These are phyloP conservation scores for Ormyrus thymus DNA, from an alignment of 2,888 invertebrate genomes.

Conservation along the genomic window DNA sequence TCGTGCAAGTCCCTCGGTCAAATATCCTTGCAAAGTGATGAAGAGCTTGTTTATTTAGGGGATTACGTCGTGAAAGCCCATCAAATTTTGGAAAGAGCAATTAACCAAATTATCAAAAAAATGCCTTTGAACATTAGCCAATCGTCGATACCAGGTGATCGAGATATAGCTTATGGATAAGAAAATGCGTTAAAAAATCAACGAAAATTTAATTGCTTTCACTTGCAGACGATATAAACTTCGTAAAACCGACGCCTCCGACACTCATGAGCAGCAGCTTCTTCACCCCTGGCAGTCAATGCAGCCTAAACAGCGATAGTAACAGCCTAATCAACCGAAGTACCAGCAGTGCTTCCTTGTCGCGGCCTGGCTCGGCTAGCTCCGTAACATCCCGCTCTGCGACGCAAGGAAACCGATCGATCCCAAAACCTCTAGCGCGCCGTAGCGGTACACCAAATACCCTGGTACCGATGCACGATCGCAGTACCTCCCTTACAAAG, in stretches of 20 bases:
- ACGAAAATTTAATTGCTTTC: too few species aligned
- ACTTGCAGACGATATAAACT: constrained; percentile 22
- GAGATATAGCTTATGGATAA: too few species aligned
- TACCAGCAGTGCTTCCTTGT: constrained; percentile 5
- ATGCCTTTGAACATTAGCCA: constrained; percentile 42
- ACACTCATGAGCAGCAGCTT: constrained; percentile 48
- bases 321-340: constrained; percentile 23
- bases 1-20: constrained; percentile 63
- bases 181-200: too few species aligned
- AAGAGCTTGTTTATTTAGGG: constrained; percentile 55
- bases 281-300: constrained; percentile 12
- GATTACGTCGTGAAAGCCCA: constrained; percentile 60
- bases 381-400: background rate
- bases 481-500: constrained; percentile 28
- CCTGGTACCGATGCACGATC: constrained; percentile 29
- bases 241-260: constrained; percentile 18
- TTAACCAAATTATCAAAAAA: constrained; percentile 55
- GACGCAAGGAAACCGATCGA: background rate
- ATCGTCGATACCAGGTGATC: constrained; percentile 51
- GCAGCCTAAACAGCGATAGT: background rate
- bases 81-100: constrained; percentile 60
- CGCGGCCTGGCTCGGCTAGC: constrained; percentile 1
- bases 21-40: constrained; percentile 60
- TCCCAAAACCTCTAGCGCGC: background rate
- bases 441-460: background rate